Evolutionary conservation across 2,797 vertebrate species (phyloP), one percentile per base, ranked within the genome.

Genomic region (Furcifer pardalis): DNA sequence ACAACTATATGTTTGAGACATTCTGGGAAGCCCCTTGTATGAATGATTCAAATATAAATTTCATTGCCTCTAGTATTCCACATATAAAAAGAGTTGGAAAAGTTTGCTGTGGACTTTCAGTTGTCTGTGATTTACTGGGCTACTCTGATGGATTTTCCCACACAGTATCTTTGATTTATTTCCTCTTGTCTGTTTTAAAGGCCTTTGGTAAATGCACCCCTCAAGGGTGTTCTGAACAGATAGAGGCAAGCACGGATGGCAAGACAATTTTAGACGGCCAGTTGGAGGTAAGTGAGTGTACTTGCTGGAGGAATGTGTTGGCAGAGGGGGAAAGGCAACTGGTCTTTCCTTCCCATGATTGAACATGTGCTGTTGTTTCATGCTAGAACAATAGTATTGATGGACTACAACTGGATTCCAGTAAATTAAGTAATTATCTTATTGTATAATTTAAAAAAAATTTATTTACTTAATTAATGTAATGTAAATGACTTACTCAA

Each of bases 21-120:
- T 92, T 91, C 90, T 88, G 94, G 95, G 90, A 96, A 96, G 90
- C 89, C 95, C 95, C 95, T 42, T 65, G 46, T 78, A 86, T 85
- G 91, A 94, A 93, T 93, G 68, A 78, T 89, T 94, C 89, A 94
- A 92, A 89, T 81, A 88, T 88, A 56, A 77, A 87, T 91, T 84
- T 86, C 87, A 88, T 85, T 40, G 23, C 79, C 76, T 84, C 30
- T 60, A 35, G 4, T 1, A 30, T 62, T 65, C 77, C 79, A 37
- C 71, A 44, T 7, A 3, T 75, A 84, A 68, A 52, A 0, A 37
- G 88, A 0, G 0, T 37, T 9, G 1, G 81, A 49, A 62, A 37
- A 46, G 0, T 73, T 74, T 82, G 76, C 59, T 65, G 27, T 30
- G n/a, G 84, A 79, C 17, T n/a, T 65, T 42, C 9, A 63, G 44